These are phyloP conservation scores for Callithrix jacchus DNA, from an alignment of 2,113 vertebrate species.

Conservation along the genomic window DNA sequence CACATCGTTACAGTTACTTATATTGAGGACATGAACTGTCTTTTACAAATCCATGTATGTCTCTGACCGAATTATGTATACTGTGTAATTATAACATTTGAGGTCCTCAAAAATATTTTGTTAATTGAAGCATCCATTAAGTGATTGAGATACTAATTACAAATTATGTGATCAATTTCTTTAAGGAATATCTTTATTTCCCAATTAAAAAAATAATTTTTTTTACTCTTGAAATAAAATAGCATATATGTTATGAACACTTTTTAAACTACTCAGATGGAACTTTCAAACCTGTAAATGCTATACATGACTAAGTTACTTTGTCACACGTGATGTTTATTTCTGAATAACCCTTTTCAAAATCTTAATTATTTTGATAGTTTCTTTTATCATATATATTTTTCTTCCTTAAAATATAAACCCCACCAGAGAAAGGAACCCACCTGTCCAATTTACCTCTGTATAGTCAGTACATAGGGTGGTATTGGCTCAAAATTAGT, in stretches of 20 bases:
- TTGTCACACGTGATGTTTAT: neutral
- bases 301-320: neutral
- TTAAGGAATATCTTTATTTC: neutral
- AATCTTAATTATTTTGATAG: neutral
- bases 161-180: neutral
- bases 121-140: neutral
- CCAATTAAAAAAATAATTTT: neutral
- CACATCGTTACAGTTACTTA: neutral
- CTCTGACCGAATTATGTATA: neutral
- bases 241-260: neutral
- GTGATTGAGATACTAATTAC: neutral
- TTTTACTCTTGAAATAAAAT: neutral
- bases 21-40: neutral
- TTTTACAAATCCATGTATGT: neutral
- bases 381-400: neutral
- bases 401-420: neutral
- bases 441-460: neutral
- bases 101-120: neutral
- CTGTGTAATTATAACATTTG: neutral
- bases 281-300: neutral
- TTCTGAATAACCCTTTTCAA: neutral
- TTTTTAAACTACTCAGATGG: neutral
- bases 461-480: neutral
- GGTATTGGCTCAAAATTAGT: neutral
- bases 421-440: neutral